Conservation (phyloP, 2,113 vertebrate genomes). For the Ptilonorhynchus violaceus region DNA sequence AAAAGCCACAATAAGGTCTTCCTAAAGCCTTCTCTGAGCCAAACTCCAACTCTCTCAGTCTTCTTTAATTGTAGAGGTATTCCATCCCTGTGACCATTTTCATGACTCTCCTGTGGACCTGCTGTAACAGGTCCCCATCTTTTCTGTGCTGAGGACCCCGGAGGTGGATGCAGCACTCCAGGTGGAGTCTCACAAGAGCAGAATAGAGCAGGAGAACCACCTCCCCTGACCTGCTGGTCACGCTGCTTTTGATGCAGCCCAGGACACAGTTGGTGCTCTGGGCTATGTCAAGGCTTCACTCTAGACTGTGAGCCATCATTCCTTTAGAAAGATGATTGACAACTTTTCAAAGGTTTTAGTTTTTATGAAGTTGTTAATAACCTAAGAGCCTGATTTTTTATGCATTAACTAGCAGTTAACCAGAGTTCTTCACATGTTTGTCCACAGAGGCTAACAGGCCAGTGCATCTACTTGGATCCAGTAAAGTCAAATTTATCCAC, state of each 20-base stretch:
- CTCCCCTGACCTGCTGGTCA: fast-evolving
- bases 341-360: background rate
- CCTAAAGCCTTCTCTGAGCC: background rate
- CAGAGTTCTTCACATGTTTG: background rate
- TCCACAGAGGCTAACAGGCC: background rate
- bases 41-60: background rate
- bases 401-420: background rate
- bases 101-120: background rate
- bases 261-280: fast-evolving
- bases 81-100: background rate
- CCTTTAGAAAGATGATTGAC: background rate
- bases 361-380: background rate
- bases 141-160: fast-evolving
- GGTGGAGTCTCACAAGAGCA: background rate
- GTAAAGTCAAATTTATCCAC: background rate
- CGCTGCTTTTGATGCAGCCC: fast-evolving
- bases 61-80: fast-evolving
- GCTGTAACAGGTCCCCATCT: background rate
- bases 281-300: background rate
- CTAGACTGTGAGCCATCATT: background rate
- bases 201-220: background rate
- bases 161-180: fast-evolving
- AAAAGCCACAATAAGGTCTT: background rate
- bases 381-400: background rate
- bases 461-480: background rate